phyloP scores from a whole-genome alignment of 1,140 invertebrate genomes.

The Cotesia chilonis region DNA sequence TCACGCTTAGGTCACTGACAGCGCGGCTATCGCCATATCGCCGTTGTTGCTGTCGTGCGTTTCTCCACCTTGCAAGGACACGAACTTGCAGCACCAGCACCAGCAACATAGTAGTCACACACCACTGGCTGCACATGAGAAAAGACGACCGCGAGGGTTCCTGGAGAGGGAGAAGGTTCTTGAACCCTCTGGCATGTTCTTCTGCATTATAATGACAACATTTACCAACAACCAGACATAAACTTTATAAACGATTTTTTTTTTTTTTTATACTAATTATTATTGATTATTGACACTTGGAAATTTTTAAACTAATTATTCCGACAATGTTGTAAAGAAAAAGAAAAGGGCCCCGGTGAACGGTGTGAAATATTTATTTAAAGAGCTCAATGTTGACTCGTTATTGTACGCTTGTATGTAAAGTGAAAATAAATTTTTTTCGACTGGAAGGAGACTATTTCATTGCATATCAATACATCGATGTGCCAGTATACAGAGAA shows the following conservation, averaged over 20 bases:
- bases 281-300: no score
- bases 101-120: neutral
- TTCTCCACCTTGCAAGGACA: constrained; percentile 39
- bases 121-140: constrained; percentile 1
- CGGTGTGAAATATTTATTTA: no score
- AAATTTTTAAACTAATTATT: no score
- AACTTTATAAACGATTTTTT: no score
- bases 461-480: no score
- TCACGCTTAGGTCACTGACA: constrained; percentile 20
- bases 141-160: constrained; percentile 3
- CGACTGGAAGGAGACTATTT: no score
- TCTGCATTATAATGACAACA: constrained; percentile 6
- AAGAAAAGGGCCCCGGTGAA: neutral
- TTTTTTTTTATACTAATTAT: no score
- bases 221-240: no score
- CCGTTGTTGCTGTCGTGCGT: constrained; percentile 2
- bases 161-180: constrained; percentile 27
- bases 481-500: constrained; percentile 4
- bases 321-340: neutral
- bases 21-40: constrained; percentile 10
- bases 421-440: no score
- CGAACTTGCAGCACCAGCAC: neutral
- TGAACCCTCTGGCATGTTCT: constrained; percentile 28
- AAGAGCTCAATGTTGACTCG: no score
- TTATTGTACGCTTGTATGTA: no score